Evolutionary conservation across 2,113 vertebrate genomes (phyloP), one percentile per base, ranked within the genome.

Genomic region (Tichodroma muraria): DNA sequence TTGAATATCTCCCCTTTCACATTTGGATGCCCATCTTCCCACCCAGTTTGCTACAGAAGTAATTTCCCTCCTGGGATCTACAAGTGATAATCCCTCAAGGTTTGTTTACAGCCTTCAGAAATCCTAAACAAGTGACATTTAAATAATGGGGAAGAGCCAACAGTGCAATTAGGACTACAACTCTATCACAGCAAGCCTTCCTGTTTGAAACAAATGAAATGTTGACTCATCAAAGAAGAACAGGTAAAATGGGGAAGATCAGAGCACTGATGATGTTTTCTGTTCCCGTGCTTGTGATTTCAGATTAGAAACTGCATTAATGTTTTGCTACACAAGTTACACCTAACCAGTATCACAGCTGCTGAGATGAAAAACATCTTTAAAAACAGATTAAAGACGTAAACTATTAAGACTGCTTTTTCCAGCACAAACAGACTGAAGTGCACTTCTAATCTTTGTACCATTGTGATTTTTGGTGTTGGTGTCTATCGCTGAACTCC

Each of bases 71-170:
- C 80, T 75, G 40, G 27, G 56, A 76, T 49, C 44, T 68, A 10
- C 0, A 12, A 73, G 20, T 59, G 49, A 44, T 50, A 92, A n/a
- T 68, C 30, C 38, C 89, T 75, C 60, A 60, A 1, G 2, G 53
- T 35, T 53, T 76, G 63, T 72, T 88, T 90, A 60, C 53, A 77
- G 47, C 35, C n/a, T 85, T 81, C 54, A 20, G 52, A 90, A 89
- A 80, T 82, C 80, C 66, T 27, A 44, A 96, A 45, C 47, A 83
- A 80, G 49, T 90, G 89, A 83, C 91, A 92, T 93, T 71, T 85
- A 79, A 97, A 52, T 56, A 93, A 56, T 63, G 60, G 92, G 57
- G 30, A 91, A 86, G 28, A 82, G 33, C 40, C 71, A 81, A 40
- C 30, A 81, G 33, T 76, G 80, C 73, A 95, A 79, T 73, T 3